Conservation (phyloP, 2,888 invertebrate species). For the Oegoconia quadripuncta region DNA sequence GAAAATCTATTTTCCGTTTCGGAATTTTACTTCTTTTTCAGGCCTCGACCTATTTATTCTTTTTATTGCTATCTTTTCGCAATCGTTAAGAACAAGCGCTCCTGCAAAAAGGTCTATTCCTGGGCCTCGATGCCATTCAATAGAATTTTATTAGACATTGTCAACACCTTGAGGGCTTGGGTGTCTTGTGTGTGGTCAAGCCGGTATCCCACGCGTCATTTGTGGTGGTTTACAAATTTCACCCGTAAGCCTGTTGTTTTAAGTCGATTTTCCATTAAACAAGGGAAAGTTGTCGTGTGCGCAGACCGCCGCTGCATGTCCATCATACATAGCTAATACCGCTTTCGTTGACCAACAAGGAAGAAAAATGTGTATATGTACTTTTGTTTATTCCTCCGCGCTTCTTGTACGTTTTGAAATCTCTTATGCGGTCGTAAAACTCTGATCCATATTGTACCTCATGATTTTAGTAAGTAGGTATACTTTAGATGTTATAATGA, state of each 20-base stretch:
- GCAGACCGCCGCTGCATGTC: slow-evolving; percentile 46
- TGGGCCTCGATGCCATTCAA: slow-evolving; percentile 12
- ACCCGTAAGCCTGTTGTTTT: slow-evolving; percentile 51
- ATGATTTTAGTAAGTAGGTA: too few relatives aligned
- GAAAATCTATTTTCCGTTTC: too few relatives aligned
- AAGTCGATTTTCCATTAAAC: slow-evolving; percentile 69
- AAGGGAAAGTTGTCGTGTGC: slow-evolving; percentile 70
- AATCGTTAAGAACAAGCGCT: neutral
- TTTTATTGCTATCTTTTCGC: neutral
- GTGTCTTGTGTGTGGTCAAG: slow-evolving; percentile 35
- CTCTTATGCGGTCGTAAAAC: too few relatives aligned
- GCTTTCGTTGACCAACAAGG: slow-evolving; percentile 68
- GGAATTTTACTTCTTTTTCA: too few relatives aligned
- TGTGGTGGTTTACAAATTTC: slow-evolving; percentile 50
- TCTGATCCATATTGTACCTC: too few relatives aligned
- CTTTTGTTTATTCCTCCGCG: slow-evolving; percentile 14
- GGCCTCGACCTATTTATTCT: slow-evolving; percentile 4
- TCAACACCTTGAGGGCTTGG: slow-evolving; percentile 23
- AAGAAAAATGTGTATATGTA: slow-evolving; percentile 45
- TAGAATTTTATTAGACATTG: slow-evolving; percentile 28
- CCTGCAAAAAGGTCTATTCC: neutral
- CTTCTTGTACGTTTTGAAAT: too few relatives aligned
- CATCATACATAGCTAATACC: slow-evolving; percentile 66
- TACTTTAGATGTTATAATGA: too few relatives aligned
- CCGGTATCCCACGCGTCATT: slow-evolving; percentile 38